Base-by-base conservation (phyloP, 2,797 vertebrate species). In the Malurus leucopterus region DNA sequence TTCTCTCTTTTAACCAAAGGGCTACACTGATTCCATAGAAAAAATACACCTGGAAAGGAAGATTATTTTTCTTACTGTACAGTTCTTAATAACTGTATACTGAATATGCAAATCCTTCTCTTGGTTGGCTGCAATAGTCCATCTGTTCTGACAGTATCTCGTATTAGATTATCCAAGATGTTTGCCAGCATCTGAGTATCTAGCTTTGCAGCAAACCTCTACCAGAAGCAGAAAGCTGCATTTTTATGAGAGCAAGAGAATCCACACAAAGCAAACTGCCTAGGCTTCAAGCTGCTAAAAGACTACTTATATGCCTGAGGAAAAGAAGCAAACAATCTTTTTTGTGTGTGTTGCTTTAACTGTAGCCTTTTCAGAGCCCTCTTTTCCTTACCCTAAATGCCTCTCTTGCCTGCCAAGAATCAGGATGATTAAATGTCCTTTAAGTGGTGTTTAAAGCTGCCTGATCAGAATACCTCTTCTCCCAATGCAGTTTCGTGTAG, bases 141-240 rank as follows among this genome's bases (percentile, higher is more conserved):
- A 88, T 95, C 93, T 94, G 95, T 89, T 95, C 84, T 81, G 90
- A 90, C 79, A 94, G 41, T 62, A 72, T 89, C 82, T 91, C 4
- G 2, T 70, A 57, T 85, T 82, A 85, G 76, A 91, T 91, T 91
- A 69, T 89, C 86, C 51, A 85, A 94, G 75, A 59, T 8, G 13
- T 77, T 92, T 94, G 88, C 89, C 75, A 91, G 75, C 62, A 75
- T 90, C 34, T 11, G 3, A 92, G 54, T 40, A 51, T 64, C 30
- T 79, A 62, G 72, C 72, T 82, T 93, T 84, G 36, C 75, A 91
- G 89, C 81, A 86, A 36, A 51, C 41, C 75, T 84, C 38, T 47
- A 71, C 43, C 32, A 84, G 53, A 76, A 92, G 63, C 68, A 79
- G 73, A 74, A 80, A 75, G 23, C 70, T 93, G 32, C 14, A 1